A percentile compares a stretch with the other conserved stretches of the same genome.
These are phyloP conservation scores for Phymatocera aterrima DNA, from an alignment of 2,888 invertebrate genomes.

Conservation along the genomic window DNA sequence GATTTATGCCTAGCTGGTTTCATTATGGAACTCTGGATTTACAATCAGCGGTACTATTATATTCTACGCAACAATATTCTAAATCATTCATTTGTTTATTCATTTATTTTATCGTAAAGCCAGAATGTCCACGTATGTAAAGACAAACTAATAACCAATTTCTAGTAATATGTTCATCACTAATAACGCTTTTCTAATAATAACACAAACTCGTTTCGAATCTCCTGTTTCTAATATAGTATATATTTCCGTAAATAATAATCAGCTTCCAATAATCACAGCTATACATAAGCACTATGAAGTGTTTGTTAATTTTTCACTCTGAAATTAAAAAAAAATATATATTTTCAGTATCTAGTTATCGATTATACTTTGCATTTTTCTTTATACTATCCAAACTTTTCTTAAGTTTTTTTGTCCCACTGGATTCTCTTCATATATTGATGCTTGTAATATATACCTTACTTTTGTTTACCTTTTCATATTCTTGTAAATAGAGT, in stretches of 20 bases:
- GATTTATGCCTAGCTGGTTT: conserved; percentile 50
- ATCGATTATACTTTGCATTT: background rate
- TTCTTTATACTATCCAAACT: background rate
- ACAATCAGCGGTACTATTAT: conserved; percentile 54
- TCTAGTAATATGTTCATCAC: background rate
- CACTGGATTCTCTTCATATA: background rate
- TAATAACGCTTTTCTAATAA: conserved; percentile 4
- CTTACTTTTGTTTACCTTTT: too few relatives aligned
- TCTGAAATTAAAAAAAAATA: background rate
- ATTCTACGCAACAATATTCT: too few relatives aligned
- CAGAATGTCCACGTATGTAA: background rate
- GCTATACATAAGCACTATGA: background rate
- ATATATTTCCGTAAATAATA: conserved; percentile 34
- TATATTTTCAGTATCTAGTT: background rate
- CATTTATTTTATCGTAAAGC: background rate
- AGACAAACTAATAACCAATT: background rate
- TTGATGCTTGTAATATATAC: conserved; percentile 27
- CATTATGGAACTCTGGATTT: conserved; percentile 52
- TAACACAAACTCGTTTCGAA: conserved; percentile 5
- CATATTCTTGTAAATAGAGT: too few relatives aligned
- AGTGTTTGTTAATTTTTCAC: background rate
- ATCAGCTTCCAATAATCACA: conserved; percentile 8
- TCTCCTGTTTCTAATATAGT: background rate
- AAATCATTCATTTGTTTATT: too few relatives aligned
- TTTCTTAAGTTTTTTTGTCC: background rate